These are phyloP conservation scores for Monomorium pharaonis DNA, from an alignment of 1,140 invertebrate genomes.

Conservation along the genomic window DNA sequence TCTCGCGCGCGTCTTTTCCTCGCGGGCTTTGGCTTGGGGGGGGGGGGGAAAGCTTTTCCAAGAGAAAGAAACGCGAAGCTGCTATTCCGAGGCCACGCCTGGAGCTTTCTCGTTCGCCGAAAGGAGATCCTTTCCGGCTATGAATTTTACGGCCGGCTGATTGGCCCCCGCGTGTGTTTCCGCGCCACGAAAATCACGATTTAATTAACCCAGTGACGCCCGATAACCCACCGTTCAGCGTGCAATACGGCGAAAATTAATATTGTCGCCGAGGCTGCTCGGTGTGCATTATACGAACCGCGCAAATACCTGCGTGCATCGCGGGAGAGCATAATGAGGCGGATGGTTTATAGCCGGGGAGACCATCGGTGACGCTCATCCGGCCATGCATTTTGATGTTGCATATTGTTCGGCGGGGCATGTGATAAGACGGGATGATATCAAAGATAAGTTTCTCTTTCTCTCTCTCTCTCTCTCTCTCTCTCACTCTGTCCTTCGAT, in stretches of 20 bases:
- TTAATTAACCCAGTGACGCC: conserved; percentile 49
- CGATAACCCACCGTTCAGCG: not conserved
- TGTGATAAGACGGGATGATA: conserved; percentile 14
- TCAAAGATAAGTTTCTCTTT: not conserved
- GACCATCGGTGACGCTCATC: conserved; percentile 20
- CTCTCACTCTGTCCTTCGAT: not conserved
- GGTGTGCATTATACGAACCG: conserved; percentile 48
- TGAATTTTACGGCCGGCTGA: conserved; percentile 30
- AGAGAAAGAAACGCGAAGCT: too few species aligned
- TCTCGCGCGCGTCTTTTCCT: not conserved
- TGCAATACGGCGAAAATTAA: conserved; percentile 63
- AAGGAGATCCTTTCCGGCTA: not conserved
- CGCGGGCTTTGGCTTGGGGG: not conserved
- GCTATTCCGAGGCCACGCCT: not conserved
- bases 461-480: not conserved
- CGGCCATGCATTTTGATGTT: conserved; percentile 51
- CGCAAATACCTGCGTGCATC: conserved; percentile 40
- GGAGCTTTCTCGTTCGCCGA: not conserved
- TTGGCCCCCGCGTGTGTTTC: not conserved
- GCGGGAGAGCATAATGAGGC: conserved; percentile 31
- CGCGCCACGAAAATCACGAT: conserved; percentile 39
- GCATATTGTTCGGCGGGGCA: not conserved
- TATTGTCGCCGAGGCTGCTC: conserved; percentile 50
- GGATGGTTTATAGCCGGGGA: conserved; percentile 49
- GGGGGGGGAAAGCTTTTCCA: not conserved